Evolutionary conservation across 2,888 invertebrate genomes (phyloP), one percentile per base, ranked within the genome.

Genomic region (Agrotis exclamationis): DNA sequence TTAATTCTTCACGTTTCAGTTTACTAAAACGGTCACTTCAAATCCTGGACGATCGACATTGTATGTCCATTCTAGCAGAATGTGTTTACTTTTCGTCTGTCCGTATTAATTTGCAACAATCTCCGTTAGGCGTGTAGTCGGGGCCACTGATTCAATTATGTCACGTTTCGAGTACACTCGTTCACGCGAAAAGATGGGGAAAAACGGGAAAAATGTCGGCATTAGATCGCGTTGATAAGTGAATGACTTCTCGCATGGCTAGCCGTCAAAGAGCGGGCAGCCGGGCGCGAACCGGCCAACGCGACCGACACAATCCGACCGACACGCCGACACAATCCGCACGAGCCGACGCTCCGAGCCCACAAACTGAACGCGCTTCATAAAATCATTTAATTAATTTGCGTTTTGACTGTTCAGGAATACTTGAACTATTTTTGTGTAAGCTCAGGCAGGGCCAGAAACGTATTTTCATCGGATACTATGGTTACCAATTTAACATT

Each of bases 231-330:
- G 93, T 89, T 91, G 92, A 91, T 92, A 95, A 95, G 94, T 94
- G 96, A 94, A 95, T 96, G 94, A 96, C 93, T 93, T 93, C 91
- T 91, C 96, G 95, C 95, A 95, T 95, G 95, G 93, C 88, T 95
- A 92, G 89, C 86, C 87, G 92, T 94, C 96, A 96, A 96, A 96
- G 96, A 93, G 95, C 92, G 91, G 81, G 86, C 92, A 91, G 86
- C 88, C 89, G 91, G 90, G 90, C 93, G 94, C 88, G 89, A 92
- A 86, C 83, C 80, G 83, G 80, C 67, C 73, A 81, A 71, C 82
- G 79, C 82, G 83, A 80, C 82, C 76, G 80, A 84, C 82, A n/a
- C n/a, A n/a, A n/a, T n/a, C n/a, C n/a, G n/a, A 75, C 18, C 33
- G 62, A 14, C 58, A 28, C 48, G 47, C 56, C 70, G 70, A 67